Percentiles rank a stretch among this genome's conserved stretches.
Conservation (phyloP, 2,797 vertebrate genomes). For the Halcyon chelicuti region DNA sequence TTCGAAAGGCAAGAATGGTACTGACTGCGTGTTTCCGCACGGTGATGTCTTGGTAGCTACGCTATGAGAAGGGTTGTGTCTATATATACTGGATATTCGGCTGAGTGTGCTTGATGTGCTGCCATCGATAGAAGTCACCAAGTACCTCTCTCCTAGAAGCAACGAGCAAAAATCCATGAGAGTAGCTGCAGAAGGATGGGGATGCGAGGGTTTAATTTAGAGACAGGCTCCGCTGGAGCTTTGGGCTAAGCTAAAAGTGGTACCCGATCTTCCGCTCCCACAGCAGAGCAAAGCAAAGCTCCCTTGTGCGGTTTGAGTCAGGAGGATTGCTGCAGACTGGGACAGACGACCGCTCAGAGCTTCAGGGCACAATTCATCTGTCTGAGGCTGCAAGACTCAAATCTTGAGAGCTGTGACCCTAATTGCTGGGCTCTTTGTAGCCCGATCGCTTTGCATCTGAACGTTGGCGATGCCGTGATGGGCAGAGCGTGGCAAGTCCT, state of each 20-base stretch:
- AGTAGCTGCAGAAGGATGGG: neutral
- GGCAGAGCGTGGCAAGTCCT: rapidly evolving
- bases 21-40: neutral
- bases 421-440: neutral
- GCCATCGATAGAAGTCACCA: neutral
- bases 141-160: neutral
- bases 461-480: neutral
- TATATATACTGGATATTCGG: too few species aligned
- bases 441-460: rapidly evolving
- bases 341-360: neutral
- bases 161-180: neutral
- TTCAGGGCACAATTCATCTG: neutral
- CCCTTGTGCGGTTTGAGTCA: neutral
- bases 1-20: neutral
- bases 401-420: rapidly evolving
- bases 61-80: neutral
- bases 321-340: neutral
- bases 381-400: neutral
- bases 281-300: neutral
- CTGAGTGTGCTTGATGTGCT: neutral
- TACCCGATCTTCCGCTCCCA: neutral
- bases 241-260: neutral
- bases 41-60: rapidly evolving
- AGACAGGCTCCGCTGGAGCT: rapidly evolving
- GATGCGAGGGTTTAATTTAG: neutral